Percentiles rank a stretch among this genome's conserved stretches.
Conservation (phyloP, 2,113 vertebrate genomes). For the Muntiacus reevesi region DNA sequence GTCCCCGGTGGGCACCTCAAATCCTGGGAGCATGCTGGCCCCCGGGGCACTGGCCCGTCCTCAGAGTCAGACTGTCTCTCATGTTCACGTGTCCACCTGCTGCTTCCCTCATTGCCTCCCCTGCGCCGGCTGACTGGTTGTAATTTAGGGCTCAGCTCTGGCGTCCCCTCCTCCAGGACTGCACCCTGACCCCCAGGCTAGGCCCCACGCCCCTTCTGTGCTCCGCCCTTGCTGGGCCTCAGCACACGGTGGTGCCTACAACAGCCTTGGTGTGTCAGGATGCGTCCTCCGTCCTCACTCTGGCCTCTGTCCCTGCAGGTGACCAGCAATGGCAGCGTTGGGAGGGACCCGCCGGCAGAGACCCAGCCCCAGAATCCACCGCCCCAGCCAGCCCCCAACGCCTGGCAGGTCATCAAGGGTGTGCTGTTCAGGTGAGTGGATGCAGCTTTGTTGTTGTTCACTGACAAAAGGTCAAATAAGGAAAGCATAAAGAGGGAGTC, state of each 20-base stretch:
- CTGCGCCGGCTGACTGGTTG: rapidly evolving
- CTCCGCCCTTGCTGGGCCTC: not conserved
- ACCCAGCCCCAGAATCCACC: slow-evolving; percentile 85
- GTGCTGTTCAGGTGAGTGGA: slow-evolving; percentile 90
- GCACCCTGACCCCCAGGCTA: not conserved
- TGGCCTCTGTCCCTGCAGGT: slow-evolving; percentile 74
- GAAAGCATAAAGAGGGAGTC: not conserved
- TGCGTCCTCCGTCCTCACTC: not conserved
- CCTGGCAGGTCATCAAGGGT: slow-evolving; percentile 95
- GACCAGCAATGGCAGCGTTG: slow-evolving; percentile 88
- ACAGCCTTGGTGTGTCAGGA: not conserved
- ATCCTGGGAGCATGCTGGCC: not conserved
- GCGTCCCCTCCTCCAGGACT: not conserved
- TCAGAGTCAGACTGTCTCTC: not conserved
- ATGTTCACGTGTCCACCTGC: not conserved
- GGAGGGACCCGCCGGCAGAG: slow-evolving; percentile 80
- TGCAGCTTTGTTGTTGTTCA: not conserved
- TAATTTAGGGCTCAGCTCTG: not conserved
- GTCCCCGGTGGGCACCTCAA: not conserved
- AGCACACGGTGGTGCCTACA: rapidly evolving
- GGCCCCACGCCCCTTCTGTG: not conserved
- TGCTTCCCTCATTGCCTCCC: not conserved
- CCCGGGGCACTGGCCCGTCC: not conserved
- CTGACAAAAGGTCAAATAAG: not conserved
- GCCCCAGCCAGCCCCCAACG: slow-evolving; percentile 86